Evolutionary conservation across 1,140 invertebrate species (phyloP).

Genomic region (Papilio xuthus): DNA sequence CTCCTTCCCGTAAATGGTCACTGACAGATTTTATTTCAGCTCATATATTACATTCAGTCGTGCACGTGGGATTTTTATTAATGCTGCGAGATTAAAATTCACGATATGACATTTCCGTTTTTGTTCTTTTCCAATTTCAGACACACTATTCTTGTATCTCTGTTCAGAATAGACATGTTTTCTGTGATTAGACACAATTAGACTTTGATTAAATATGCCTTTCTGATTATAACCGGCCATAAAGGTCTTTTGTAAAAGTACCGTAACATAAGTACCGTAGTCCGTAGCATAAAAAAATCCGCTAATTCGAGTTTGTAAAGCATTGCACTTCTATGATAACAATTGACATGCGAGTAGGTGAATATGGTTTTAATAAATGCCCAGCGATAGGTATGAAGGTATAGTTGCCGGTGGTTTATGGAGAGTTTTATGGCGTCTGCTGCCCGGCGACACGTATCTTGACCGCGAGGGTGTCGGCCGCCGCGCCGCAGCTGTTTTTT

Average conservation of each 20-base stretch:
- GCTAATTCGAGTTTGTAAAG: neutral
- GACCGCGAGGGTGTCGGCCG: slow-evolving; percentile 67
- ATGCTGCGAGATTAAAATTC: slow-evolving; percentile 46
- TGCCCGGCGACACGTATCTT: slow-evolving; percentile 62
- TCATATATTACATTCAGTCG: slow-evolving; percentile 71
- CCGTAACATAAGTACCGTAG: neutral
- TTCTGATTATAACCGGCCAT: neutral
- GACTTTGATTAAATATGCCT: neutral
- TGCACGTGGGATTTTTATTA: slow-evolving; percentile 67
- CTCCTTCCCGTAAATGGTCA: slow-evolving; percentile 72
- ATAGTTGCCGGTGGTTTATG: slow-evolving; percentile 61
- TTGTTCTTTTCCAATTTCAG: neutral
- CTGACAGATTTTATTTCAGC: slow-evolving; percentile 76
- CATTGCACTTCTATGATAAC: neutral
- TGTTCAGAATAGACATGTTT: neutral
- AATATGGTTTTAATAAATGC: slow-evolving; percentile 60
- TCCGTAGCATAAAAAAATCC: neutral
- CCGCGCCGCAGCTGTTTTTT: slow-evolving; percentile 77
- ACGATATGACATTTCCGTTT: slow-evolving; percentile 23
- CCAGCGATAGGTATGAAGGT: slow-evolving; percentile 55
- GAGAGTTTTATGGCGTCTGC: slow-evolving; percentile 67
- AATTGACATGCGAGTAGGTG: slow-evolving; percentile 35
- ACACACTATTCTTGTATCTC: slow-evolving; percentile 7
- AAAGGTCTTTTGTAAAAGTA: neutral
- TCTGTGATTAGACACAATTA: neutral